Evolutionary conservation across 2,797 vertebrate genomes (phyloP), one percentile per base, ranked within the genome.

Genomic region (Telmatherina bonti): DNA sequence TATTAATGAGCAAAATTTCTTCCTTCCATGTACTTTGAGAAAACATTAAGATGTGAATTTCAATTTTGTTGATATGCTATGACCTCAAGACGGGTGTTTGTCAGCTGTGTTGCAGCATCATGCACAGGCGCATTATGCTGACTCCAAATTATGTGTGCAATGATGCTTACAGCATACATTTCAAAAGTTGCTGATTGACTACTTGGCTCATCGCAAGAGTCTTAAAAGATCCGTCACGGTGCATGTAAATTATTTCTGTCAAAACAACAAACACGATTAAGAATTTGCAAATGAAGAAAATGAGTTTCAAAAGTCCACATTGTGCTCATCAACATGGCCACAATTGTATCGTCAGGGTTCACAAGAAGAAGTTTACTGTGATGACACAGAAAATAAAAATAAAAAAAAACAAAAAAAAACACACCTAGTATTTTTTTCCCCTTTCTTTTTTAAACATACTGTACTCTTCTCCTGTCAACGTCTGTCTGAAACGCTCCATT

Each of bases 141-240:
- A 88, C 76, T 76, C 67, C 60, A 63, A 70, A 84, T 85, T 84
- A 79, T 53, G 70, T 60, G 75, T 63, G 62, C 81, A 76, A 60
- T 70, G 71, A 87, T 78, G 83, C 84, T 59, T 70, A 56, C 70
- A 83, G 76, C 87, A 90, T 81, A 72, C 69, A 88, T 80, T 84
- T 77, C 59, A 80, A 78, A 79, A 70, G 49, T 60, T 79, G 66
- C 56, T 77, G 78, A 78, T 71, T 67, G 60, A 69, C 56, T 72
- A 47, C 71, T 79, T 56, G 56, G 35, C 57, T 68, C 62, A 66
- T 78, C 45, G 70, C 57, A 78, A 67, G 13, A 66, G 29, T 59
- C 62, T 18, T 30, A 49, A 38, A 16, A 47, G 51, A 31, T 67
- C 51, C 62, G 41, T 67, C 61, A 73, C 35, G 16, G 53, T 57